These are phyloP conservation scores for Macquaria ambigua DNA, from an alignment of 2,113 vertebrate species.

Conservation along the genomic window DNA sequence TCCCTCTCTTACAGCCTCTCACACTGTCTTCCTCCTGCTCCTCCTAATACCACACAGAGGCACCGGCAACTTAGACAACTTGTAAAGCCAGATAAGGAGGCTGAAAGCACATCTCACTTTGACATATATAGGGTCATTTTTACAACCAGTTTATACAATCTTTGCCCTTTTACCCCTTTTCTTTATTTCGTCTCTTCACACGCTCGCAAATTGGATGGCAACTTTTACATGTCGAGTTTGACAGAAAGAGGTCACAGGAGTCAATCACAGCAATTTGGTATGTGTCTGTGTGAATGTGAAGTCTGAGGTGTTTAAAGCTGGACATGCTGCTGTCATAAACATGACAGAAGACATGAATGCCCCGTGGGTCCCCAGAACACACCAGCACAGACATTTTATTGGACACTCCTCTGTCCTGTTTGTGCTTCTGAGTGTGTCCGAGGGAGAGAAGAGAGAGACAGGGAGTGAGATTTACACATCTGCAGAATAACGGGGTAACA, in stretches of 20 bases:
- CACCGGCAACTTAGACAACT: slow-evolving; percentile 59
- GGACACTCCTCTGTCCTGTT: slow-evolving; percentile 36
- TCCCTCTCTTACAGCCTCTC: slow-evolving; percentile 42
- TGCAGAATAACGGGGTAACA: slow-evolving; percentile 70
- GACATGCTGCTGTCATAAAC: slow-evolving; percentile 63
- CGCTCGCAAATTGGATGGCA: slow-evolving; percentile 64
- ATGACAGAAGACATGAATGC: slow-evolving; percentile 45
- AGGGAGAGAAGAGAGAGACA: slow-evolving; percentile 2
- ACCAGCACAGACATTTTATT: slow-evolving; percentile 53
- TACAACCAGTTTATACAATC: slow-evolving; percentile 74
- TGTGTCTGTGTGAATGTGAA: slow-evolving; percentile 26
- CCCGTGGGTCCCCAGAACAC: slow-evolving; percentile 30
- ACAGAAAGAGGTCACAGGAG: slow-evolving; percentile 52
- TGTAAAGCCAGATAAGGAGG: slow-evolving; percentile 75
- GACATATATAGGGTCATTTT: slow-evolving; percentile 73
- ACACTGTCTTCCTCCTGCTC: slow-evolving; percentile 15
- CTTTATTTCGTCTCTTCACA: slow-evolving; percentile 52
- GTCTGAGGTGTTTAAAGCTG: slow-evolving; percentile 56
- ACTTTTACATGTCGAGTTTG: slow-evolving; percentile 67
- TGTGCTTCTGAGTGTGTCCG: slow-evolving; percentile 31
- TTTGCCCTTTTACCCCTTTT: slow-evolving; percentile 65
- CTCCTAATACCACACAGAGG: slow-evolving; percentile 48
- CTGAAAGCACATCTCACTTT: slow-evolving; percentile 65
- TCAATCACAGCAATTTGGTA: slow-evolving; percentile 51
- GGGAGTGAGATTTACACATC: slow-evolving; percentile 73